Percentiles rank a stretch among this genome's conserved stretches.
phyloP scores from a whole-genome alignment of 2,888 invertebrate genomes.

The Temnothorax unifasciatus region DNA sequence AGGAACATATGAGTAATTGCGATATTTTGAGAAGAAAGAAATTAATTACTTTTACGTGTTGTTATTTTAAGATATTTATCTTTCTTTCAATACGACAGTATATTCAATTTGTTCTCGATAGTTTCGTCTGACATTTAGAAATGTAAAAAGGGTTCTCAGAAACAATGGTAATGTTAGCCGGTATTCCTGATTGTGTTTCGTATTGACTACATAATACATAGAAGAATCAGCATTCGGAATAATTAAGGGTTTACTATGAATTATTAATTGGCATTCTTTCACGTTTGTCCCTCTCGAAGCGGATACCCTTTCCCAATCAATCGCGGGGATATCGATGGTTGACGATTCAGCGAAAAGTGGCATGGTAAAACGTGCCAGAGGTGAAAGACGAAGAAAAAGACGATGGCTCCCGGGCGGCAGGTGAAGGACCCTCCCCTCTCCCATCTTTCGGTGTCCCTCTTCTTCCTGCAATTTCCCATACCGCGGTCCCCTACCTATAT shows the following conservation, averaged over 20 bases:
- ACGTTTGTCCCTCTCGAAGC: not conserved
- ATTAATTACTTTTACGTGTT: not conserved
- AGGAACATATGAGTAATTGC: not conserved
- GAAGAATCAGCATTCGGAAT: constrained; percentile 25
- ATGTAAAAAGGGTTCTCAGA: not conserved
- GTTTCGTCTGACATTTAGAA: not conserved
- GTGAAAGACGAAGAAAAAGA: constrained; percentile 60
- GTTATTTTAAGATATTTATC: not conserved
- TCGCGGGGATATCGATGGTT: constrained; percentile 72
- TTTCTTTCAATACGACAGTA: not conserved
- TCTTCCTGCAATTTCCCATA: constrained; percentile 32
- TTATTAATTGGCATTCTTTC: constrained; percentile 31
- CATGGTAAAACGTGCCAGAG: constrained; percentile 47
- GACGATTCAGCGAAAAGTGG: constrained; percentile 64
- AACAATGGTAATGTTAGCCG: not conserved
- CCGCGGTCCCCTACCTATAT: constrained; percentile 31
- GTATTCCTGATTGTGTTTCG: not conserved
- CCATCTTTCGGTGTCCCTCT: constrained; percentile 2
- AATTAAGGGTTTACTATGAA: constrained; percentile 21
- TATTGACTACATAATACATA: not conserved
- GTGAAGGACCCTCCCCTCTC: constrained; percentile 65
- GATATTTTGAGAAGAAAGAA: not conserved
- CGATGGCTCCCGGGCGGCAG: constrained; percentile 75
- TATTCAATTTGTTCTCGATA: not conserved
- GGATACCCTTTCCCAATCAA: constrained; percentile 60